Conservation (phyloP, 2,113 vertebrate genomes). For the Oryzias melastigma region DNA sequence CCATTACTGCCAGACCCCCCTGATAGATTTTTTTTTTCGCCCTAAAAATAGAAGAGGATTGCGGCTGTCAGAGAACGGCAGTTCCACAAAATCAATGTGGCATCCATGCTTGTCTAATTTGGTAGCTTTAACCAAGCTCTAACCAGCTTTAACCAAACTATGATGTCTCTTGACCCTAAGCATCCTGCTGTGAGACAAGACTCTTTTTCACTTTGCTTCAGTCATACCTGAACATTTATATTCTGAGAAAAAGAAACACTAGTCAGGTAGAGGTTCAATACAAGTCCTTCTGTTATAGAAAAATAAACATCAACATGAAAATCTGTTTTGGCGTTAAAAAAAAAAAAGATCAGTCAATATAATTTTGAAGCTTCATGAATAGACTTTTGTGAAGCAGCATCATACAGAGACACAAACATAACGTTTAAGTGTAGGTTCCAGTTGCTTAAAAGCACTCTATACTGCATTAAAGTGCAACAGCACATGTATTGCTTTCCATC, state of each 20-base stretch:
- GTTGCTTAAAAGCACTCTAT: too few species aligned
- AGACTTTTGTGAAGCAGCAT: too few species aligned
- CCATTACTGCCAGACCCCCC: conserved; percentile 12
- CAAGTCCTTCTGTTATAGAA: too few species aligned
- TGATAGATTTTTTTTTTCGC: conserved; percentile 15
- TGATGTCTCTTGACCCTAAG: not conserved
- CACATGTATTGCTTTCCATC: too few species aligned
- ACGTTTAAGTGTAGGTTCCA: too few species aligned
- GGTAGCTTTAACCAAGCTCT: not conserved
- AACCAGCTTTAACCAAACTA: conserved; percentile 5
- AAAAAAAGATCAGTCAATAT: too few species aligned
- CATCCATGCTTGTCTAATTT: not conserved
- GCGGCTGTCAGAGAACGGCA: conserved; percentile 21
- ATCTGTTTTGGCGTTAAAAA: too few species aligned
- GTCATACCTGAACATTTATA: not conserved
- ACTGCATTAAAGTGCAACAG: too few species aligned
- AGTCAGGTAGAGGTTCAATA: too few species aligned
- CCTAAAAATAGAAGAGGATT: conserved; percentile 11
- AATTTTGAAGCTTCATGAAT: too few species aligned
- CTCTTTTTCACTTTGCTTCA: not conserved
- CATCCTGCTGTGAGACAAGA: not conserved
- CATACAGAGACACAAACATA: too few species aligned
- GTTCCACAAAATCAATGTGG: conserved; percentile 20
- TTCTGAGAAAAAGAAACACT: not conserved
- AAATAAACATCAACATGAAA: too few species aligned